Percentiles rank a stretch among this genome's conserved stretches.
phyloP scores from a whole-genome alignment of 53 echinoderm and acorn worm species.

The Luidia sarsii region DNA sequence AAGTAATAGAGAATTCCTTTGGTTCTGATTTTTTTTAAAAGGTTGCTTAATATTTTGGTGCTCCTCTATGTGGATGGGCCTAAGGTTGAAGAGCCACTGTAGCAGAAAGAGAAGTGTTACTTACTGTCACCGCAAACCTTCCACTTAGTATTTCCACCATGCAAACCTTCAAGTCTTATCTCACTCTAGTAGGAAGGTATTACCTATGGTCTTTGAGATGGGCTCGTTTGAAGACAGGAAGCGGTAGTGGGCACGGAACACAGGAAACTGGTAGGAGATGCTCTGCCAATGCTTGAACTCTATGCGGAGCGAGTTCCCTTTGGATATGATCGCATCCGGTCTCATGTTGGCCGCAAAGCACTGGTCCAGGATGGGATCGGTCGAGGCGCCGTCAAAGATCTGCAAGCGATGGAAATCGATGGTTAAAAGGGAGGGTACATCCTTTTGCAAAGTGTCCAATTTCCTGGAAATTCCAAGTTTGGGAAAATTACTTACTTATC shows the following conservation, averaged over 20 bases:
- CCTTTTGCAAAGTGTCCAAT: too few relatives aligned
- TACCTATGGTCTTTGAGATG: slow-evolving; percentile 30
- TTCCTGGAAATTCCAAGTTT: too few relatives aligned
- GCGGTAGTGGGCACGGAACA: slow-evolving; percentile 49
- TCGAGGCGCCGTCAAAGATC: slow-evolving; percentile 34
- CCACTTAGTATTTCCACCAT: too few relatives aligned
- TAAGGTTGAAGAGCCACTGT: not conserved
- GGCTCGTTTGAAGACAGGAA: slow-evolving; percentile 1
- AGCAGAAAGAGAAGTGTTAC: not conserved
- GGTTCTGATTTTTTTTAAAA: too few relatives aligned
- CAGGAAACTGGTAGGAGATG: slow-evolving; percentile 37
- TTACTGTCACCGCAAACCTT: too few relatives aligned
- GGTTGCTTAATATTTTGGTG: too few relatives aligned
- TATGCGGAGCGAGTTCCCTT: slow-evolving; percentile 27
- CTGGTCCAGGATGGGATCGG: slow-evolving; percentile 14
- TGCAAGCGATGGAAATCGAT: not conserved
- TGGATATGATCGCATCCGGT: slow-evolving; percentile 30
- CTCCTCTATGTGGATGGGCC: not conserved
- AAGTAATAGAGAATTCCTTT: too few relatives aligned
- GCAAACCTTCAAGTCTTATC: too few relatives aligned
- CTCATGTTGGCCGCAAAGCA: slow-evolving; percentile 50
- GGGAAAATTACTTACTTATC: too few relatives aligned
- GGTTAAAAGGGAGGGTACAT: too few relatives aligned
- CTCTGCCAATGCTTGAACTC: slow-evolving; percentile 51
- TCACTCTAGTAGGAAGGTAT: too few relatives aligned